Evolutionary conservation across 1,140 invertebrate genomes (phyloP).

Genomic region (Brachionus rubens): DNA sequence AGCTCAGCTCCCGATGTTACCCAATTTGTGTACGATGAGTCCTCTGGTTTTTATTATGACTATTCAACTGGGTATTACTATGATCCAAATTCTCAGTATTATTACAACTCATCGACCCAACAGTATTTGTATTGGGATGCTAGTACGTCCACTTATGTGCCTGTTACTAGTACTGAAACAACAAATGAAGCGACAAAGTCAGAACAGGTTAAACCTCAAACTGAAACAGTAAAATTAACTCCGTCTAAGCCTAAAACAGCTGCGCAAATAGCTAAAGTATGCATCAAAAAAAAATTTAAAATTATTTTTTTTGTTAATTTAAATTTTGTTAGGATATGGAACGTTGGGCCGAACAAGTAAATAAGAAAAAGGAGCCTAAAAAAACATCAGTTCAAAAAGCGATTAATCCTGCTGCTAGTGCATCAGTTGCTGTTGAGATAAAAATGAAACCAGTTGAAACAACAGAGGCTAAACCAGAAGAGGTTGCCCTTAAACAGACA

Average conservation of each 20-base stretch:
- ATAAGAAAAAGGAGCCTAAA: slow-evolving; percentile 78
- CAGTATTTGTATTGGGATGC: slow-evolving; percentile 92
- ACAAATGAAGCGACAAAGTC: slow-evolving; percentile 54
- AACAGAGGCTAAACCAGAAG: slow-evolving; percentile 79
- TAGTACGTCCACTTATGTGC: slow-evolving; percentile 3
- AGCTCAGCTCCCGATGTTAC: slow-evolving; percentile 79
- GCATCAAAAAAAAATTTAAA: background rate
- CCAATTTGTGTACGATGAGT: slow-evolving; percentile 87
- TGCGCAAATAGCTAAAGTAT: slow-evolving; percentile 89
- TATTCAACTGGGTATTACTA: slow-evolving; percentile 86
- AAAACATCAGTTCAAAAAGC: slow-evolving; percentile 53
- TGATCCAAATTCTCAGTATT: slow-evolving; percentile 76
- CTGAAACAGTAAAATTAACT: slow-evolving; percentile 47
- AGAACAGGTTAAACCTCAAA: slow-evolving; percentile 51
- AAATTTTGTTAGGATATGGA: slow-evolving; percentile 70
- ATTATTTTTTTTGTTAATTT: background rate
- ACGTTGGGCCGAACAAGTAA: slow-evolving; percentile 91
- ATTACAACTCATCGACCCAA: slow-evolving; percentile 75
- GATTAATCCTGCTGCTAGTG: too few species aligned
- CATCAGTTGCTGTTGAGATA: slow-evolving; percentile 40
- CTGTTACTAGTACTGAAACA: slow-evolving; percentile 46
- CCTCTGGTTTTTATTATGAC: slow-evolving; percentile 94
- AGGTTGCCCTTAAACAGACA: slow-evolving; percentile 56
- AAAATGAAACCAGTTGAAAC: slow-evolving; percentile 74
- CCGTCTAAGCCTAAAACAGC: slow-evolving; percentile 86